A percentile compares a stretch with the other conserved stretches of the same genome.
These are phyloP conservation scores for Mythimna albipuncta DNA, from an alignment of 2,888 invertebrate species.

Conservation along the genomic window DNA sequence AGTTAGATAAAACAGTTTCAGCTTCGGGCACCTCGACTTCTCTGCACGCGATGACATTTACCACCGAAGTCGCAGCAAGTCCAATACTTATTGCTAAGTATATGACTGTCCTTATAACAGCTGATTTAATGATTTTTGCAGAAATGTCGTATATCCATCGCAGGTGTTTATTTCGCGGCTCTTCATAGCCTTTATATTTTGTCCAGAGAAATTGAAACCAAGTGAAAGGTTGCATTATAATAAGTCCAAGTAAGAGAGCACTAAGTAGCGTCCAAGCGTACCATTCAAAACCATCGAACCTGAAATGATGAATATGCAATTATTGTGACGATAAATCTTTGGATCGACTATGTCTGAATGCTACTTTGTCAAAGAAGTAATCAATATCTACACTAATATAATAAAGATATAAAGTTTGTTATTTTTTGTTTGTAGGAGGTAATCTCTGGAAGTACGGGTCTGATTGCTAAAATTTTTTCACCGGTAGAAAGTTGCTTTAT, in stretches of 20 bases:
- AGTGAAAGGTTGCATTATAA: conserved; percentile 92
- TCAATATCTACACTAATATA: too few species aligned
- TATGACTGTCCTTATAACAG: conserved; percentile 91
- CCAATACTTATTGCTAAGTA: conserved; percentile 93
- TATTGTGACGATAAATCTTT: neutral
- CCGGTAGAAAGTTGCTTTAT: too few species aligned
- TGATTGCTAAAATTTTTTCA: too few species aligned
- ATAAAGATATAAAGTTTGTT: too few species aligned
- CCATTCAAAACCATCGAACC: conserved; percentile 80
- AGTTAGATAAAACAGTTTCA: conserved; percentile 82
- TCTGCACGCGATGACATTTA: conserved; percentile 90
- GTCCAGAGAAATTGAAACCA: conserved; percentile 95
- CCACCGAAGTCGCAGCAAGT: conserved; percentile 92
- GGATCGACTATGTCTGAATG: neutral
- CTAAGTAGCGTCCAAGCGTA: conserved; percentile 77
- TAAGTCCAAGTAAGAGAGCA: conserved; percentile 71
- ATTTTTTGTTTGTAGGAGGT: too few species aligned
- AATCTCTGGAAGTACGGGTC: too few species aligned
- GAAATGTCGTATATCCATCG: conserved; percentile 92
- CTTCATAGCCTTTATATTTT: conserved; percentile 85
- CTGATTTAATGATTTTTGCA: conserved; percentile 91
- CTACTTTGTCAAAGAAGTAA: neutral
- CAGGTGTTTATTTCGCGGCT: conserved; percentile 89
- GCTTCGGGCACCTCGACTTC: conserved; percentile 72
- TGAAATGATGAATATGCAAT: conserved; percentile 62